Percentiles rank a stretch among this genome's conserved stretches.
These are phyloP conservation scores for Tylochromis polylepis DNA, from an alignment of 2,113 vertebrate genomes.

Conservation along the genomic window DNA sequence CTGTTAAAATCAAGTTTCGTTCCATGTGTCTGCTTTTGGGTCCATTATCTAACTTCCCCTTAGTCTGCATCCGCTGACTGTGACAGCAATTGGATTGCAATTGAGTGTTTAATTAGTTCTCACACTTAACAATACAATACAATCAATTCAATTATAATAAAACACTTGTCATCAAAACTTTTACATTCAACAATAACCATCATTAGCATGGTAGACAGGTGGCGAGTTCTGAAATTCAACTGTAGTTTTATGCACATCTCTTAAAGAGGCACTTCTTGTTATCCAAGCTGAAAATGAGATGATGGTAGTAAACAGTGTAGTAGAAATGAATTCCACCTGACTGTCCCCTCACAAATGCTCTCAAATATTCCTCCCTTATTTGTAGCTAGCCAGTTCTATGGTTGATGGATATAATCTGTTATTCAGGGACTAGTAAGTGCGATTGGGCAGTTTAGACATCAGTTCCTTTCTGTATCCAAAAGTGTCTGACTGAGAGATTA, in stretches of 20 bases:
- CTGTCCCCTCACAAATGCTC: not conserved
- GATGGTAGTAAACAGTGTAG: not conserved
- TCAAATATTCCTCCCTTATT: constrained; percentile 2
- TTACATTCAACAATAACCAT: not conserved
- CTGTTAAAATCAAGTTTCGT: not conserved
- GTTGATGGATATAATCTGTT: not conserved
- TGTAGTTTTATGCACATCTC: not conserved
- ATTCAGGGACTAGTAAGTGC: not conserved
- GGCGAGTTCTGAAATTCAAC: not conserved
- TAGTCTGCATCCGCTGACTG: not conserved
- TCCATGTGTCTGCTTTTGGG: not conserved
- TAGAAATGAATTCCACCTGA: not conserved
- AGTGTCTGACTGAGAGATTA: too few relatives aligned
- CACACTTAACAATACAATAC: not conserved
- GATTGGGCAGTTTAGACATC: constrained; percentile 11
- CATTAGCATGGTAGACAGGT: too few relatives aligned
- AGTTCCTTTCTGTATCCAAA: not conserved
- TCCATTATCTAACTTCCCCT: not conserved
- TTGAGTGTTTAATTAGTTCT: not conserved
- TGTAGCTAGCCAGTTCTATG: not conserved
- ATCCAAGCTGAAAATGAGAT: not conserved
- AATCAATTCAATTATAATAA: not conserved
- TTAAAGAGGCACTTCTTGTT: too few relatives aligned
- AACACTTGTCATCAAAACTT: not conserved
- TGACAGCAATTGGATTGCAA: not conserved